Base-by-base conservation (phyloP, 2,113 vertebrate species). In the Melanostigma gelatinosum region DNA sequence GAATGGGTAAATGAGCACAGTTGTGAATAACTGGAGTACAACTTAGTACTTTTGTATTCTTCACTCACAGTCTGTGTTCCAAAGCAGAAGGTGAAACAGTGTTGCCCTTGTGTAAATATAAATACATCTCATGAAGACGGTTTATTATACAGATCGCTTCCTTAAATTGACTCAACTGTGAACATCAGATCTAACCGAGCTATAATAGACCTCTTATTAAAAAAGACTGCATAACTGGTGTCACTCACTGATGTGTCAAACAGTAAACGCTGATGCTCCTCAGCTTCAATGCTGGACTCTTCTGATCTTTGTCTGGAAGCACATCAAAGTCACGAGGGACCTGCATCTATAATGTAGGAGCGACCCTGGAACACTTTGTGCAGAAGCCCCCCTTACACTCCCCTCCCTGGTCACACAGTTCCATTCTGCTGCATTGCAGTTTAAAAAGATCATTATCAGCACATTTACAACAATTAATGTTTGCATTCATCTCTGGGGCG, bases 381-480 rank as follows among this genome's bases (percentile, higher is more conserved):
- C 60, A 38, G 38, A 77, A 68, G 1, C 52, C 50, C 29, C 42
- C 20, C 54, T 27, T 22, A 20, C 32, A 8, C 8, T 4, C 40
- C 18, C 7, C n/a, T 55, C 34, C 64, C 22, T 73, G 32, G 69
- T 71, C 68, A 48, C 77, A 67, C 50, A 60, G 62, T 79, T 75
- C 20, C 77, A 70, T 81, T 88, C 73, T 90, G 86, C 89, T 75
- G 82, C 68, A 63, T 27, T 83, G 83, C 85, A 89, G 75, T 87
- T 87, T 78, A 52, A 60, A 75, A 89, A 85, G 71, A 85, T 82
- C 75, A 81, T 85, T 85, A 85, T 92, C 92, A 91, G 89, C 89
- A 89, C 65, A 88, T 92, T 87, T 88, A 85, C 72, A 90, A 91
- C 74, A 79, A 90, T 89, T 82, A 87, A 90, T 87, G 85, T 72